A percentile compares a stretch with the other conserved stretches of the same genome.
phyloP scores from a whole-genome alignment of 1,140 invertebrate genomes.

The Zaprionus ornatus region DNA sequence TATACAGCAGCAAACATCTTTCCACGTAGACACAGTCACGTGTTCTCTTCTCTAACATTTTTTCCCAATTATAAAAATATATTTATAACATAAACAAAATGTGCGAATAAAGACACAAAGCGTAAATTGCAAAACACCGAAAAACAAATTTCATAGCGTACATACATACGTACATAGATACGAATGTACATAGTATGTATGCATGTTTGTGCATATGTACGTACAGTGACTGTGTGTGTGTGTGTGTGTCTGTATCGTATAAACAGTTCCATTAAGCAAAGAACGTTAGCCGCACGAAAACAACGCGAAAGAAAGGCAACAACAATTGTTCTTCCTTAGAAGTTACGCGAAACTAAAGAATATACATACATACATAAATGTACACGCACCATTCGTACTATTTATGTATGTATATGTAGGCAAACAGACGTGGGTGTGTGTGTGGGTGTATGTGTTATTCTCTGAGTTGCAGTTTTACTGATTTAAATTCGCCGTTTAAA shows the following conservation, averaged over 20 bases:
- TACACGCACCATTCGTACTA: not conserved
- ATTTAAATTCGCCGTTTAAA: conserved; percentile 18
- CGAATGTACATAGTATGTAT: not conserved
- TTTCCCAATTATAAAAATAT: conserved; percentile 54
- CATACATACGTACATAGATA: conserved; percentile 23
- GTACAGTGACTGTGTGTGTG: conserved; percentile 1
- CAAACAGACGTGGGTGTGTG: not conserved
- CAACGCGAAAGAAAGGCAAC: conserved; percentile 22
- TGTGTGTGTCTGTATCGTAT: not conserved
- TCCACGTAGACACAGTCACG: not conserved
- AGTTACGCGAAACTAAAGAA: conserved; percentile 29
- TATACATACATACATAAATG: not conserved
- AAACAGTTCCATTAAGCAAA: conserved; percentile 46
- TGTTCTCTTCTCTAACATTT: not conserved
- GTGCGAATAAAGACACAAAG: conserved; percentile 54
- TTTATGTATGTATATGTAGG: not conserved
- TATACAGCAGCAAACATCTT: not conserved
- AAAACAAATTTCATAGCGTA: conserved; percentile 50
- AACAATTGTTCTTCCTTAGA: conserved; percentile 43
- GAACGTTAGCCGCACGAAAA: conserved; percentile 16
- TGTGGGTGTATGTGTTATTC: not conserved
- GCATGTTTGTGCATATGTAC: not conserved
- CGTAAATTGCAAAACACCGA: conserved; percentile 29
- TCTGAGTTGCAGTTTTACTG: conserved; percentile 21
- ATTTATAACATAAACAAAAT: conserved; percentile 77